Conservation (phyloP, 2,113 vertebrate species). For the Romanogobio albipinnatus region DNA sequence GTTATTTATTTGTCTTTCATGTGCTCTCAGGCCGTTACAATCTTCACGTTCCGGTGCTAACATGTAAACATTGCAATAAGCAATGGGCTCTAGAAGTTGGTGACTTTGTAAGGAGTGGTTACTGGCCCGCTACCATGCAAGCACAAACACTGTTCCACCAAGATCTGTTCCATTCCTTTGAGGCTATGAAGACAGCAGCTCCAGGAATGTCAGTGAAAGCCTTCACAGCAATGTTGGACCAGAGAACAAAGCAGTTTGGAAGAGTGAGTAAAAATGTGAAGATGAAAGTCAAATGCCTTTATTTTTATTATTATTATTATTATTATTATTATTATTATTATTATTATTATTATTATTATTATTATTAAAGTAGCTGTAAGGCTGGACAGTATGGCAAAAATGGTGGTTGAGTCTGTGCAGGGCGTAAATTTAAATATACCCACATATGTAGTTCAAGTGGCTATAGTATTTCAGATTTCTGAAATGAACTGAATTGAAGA, state of each 20-base stretch:
- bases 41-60: no score
- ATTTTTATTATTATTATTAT: neutral
- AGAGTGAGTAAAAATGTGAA: conserved; percentile 27
- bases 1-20: no score
- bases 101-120: neutral
- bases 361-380: neutral
- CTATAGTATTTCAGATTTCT: conserved; percentile 16
- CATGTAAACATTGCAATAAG: conserved; percentile 32
- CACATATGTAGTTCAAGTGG: neutral
- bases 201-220: conserved; percentile 17
- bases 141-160: conserved; percentile 21
- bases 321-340: no score
- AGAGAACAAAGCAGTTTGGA: no score
- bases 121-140: neutral
- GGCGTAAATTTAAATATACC: neutral
- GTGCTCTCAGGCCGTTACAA: no score
- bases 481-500: neutral
- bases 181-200: conserved; percentile 29
- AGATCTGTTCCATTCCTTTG: conserved; percentile 27
- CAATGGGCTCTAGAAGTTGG: conserved; percentile 22
- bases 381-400: neutral
- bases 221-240: conserved; percentile 22
- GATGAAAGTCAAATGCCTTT: neutral
- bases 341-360: no score
- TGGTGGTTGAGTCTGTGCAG: neutral